Percentiles rank a stretch among this genome's conserved stretches.
Conservation (phyloP, 92 coral and sea anemone genomes). For the Pocillopora grandis region DNA sequence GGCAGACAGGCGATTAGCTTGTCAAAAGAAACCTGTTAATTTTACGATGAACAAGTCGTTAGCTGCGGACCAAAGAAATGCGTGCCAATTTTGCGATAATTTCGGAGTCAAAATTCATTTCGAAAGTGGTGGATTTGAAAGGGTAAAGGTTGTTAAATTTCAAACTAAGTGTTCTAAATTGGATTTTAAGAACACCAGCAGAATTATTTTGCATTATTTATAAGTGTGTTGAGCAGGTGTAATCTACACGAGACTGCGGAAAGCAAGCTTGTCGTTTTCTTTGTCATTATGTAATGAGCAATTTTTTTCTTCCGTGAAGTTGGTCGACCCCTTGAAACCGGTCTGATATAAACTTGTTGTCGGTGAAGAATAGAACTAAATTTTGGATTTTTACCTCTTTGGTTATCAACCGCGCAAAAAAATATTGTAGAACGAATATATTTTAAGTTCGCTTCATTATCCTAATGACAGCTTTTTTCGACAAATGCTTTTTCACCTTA, state of each 20-base stretch:
- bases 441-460: not conserved
- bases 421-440: not conserved
- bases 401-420: not conserved
- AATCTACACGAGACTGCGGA: too few relatives aligned
- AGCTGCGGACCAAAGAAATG: not conserved
- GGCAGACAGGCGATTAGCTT: conserved; percentile 19
- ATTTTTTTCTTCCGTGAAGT: too few relatives aligned
- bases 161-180: conserved; percentile 17
- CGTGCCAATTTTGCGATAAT: not conserved
- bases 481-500: not conserved
- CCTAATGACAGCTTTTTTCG: not conserved
- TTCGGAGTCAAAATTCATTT: conserved; percentile 12
- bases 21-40: conserved; percentile 9
- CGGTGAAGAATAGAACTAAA: too few relatives aligned
- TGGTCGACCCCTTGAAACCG: too few relatives aligned
- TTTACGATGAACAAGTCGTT: conserved; percentile 9
- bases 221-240: conserved; percentile 8
- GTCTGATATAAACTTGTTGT: too few relatives aligned
- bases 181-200: conserved; percentile 18
- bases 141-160: conserved; percentile 16
- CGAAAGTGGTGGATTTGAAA: not conserved
- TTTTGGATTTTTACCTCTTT: too few relatives aligned
- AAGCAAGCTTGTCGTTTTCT: too few relatives aligned
- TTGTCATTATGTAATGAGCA: too few relatives aligned
- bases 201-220: conserved; percentile 19